phyloP scores from a whole-genome alignment of 1,140 invertebrate species.

The Tachypleus tridentatus region DNA sequence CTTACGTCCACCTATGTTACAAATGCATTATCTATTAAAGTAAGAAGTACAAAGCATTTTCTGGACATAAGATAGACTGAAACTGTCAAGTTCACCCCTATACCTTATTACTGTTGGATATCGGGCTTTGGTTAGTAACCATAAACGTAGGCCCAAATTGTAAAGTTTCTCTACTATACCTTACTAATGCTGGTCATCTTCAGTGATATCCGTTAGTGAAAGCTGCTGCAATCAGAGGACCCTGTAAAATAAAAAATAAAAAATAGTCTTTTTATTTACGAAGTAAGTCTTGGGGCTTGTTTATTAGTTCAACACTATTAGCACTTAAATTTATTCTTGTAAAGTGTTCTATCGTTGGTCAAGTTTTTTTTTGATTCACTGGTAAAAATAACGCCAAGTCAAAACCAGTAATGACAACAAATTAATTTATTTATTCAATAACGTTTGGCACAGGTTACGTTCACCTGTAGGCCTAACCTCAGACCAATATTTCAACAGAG shows the following conservation, averaged over 20 bases:
- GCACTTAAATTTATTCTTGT: constrained; percentile 13
- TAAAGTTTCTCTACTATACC: too few species aligned
- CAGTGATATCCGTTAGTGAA: constrained; percentile 90
- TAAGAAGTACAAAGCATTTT: too few species aligned
- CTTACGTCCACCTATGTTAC: too few species aligned
- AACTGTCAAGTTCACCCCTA: too few species aligned
- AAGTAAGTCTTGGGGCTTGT: constrained; percentile 19
- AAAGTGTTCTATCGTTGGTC: background rate
- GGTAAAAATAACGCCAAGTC: constrained; percentile 10
- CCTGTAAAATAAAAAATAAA: constrained; percentile 42
- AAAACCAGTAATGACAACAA: background rate
- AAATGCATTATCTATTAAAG: too few species aligned
- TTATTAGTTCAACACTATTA: constrained; percentile 7
- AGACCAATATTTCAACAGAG: too few species aligned
- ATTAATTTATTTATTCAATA: background rate
- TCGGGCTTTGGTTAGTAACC: too few species aligned
- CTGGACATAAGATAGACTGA: too few species aligned
- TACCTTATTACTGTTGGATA: too few species aligned
- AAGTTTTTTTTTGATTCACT: constrained; percentile 2
- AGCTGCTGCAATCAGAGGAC: constrained; percentile 80
- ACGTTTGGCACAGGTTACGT: background rate
- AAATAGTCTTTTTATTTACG: background rate
- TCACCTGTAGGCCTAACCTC: too few species aligned
- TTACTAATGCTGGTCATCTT: constrained; percentile 30
- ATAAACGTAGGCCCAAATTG: too few species aligned